Conservation (phyloP, 2,888 invertebrate genomes). For the Plebejus melissa region DNA sequence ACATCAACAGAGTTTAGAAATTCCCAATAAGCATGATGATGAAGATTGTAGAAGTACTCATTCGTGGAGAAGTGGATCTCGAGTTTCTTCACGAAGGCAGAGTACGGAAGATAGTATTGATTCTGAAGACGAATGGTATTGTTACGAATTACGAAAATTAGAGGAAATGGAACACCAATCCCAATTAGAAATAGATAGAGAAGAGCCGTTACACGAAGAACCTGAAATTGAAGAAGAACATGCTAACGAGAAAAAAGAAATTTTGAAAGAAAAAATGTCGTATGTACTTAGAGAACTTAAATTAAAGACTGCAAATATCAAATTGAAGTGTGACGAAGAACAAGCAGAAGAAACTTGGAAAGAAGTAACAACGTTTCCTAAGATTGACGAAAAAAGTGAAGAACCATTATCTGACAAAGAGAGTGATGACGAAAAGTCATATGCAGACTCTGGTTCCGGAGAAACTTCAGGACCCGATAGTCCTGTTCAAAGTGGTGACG, state of each 20-base stretch:
- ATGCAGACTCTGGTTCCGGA: slow-evolving; percentile 84
- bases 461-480: slow-evolving; percentile 94
- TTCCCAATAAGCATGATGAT: slow-evolving; percentile 87
- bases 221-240: slow-evolving; percentile 75
- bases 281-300: slow-evolving; percentile 87
- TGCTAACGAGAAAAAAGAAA: slow-evolving; percentile 80
- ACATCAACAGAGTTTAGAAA: slow-evolving; percentile 89
- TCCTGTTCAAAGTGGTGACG: slow-evolving; percentile 86
- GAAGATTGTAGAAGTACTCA: slow-evolving; percentile 93
- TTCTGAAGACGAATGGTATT: slow-evolving; percentile 96
- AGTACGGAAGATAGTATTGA: slow-evolving; percentile 96
- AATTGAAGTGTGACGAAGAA: slow-evolving; percentile 63
- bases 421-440: slow-evolving; percentile 67
- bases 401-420: slow-evolving; percentile 53
- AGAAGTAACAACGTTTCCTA: slow-evolving; percentile 71
- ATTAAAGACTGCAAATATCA: slow-evolving; percentile 80
- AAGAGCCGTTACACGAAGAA: slow-evolving; percentile 79
- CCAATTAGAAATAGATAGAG: slow-evolving; percentile 82
- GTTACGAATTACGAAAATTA: slow-evolving; percentile 90
- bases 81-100: slow-evolving; percentile 91
- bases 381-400: slow-evolving; percentile 64
- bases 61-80: slow-evolving; percentile 91
- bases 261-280: slow-evolving; percentile 88
- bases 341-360: slow-evolving; percentile 65
- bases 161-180: slow-evolving; percentile 91